These are phyloP conservation scores for Orientallactaga bullata DNA, from an alignment of 2,113 vertebrate genomes.

Conservation along the genomic window DNA sequence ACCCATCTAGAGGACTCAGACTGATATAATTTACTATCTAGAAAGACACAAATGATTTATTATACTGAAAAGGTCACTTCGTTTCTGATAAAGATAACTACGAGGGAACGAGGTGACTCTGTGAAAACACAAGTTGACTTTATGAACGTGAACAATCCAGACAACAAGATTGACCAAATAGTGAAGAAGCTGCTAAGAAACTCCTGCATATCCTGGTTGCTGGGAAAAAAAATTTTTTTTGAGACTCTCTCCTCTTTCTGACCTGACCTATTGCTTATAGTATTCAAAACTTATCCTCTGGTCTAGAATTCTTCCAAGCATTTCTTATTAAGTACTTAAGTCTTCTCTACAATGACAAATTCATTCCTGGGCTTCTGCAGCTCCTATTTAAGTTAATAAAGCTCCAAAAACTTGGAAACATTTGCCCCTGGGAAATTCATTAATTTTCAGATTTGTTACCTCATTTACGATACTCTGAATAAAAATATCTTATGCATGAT, in stretches of 20 bases:
- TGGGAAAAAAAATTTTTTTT: too few species aligned
- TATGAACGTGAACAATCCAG: not conserved
- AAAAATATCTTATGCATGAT: constrained; percentile 21
- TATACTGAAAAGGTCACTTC: not conserved
- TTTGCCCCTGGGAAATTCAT: constrained; percentile 56
- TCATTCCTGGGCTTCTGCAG: not conserved
- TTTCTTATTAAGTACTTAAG: constrained; percentile 48
- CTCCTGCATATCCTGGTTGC: not conserved
- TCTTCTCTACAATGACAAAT: constrained; percentile 1
- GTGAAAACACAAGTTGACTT: not conserved
- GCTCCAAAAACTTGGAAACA: not conserved
- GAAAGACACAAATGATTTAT: not conserved
- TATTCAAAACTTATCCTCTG: constrained; percentile 13
- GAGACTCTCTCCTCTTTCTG: constrained; percentile 16
- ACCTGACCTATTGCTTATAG: not conserved
- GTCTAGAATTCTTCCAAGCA: not conserved
- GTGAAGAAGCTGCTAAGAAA: not conserved
- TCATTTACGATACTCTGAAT: constrained; percentile 52
- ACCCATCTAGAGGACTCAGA: not conserved
- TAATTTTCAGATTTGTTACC: constrained; percentile 34
- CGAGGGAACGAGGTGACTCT: not conserved
- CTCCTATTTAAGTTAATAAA: constrained; percentile 35
- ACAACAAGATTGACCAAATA: not conserved
- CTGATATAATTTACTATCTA: not conserved
- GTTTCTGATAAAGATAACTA: too few species aligned